Conservation (phyloP, 2,797 vertebrate species). For the Falco columbarius region DNA sequence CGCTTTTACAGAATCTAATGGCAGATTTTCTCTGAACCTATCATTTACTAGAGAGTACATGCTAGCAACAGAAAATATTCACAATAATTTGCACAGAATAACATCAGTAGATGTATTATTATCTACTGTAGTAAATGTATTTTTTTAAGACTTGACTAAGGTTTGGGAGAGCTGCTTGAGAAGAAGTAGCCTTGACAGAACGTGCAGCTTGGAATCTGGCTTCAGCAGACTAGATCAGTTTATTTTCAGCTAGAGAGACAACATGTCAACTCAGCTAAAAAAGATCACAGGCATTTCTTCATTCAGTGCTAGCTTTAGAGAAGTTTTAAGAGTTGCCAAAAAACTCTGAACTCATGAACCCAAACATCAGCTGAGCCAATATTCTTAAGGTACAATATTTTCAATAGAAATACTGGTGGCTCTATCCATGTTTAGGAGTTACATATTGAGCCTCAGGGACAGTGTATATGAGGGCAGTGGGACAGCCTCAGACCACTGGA, state of each 20-base stretch:
- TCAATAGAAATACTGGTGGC: neutral
- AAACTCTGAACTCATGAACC: constrained; percentile 37
- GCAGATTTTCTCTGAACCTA: neutral
- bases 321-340: constrained; percentile 42
- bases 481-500: neutral
- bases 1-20: neutral
- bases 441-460: neutral
- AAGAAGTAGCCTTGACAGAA: constrained; percentile 37
- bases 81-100: neutral
- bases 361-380: constrained; percentile 48
- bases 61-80: neutral
- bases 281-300: constrained; percentile 55
- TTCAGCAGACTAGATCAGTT: constrained; percentile 16
- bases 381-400: constrained; percentile 34
- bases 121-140: neutral
- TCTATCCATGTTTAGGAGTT: neutral
- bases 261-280: constrained; percentile 54
- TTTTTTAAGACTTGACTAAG: neutral
- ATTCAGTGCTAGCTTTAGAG: constrained; percentile 38
- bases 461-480: neutral
- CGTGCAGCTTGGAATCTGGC: constrained; percentile 8
- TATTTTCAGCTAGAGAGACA: constrained; percentile 71
- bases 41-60: neutral
- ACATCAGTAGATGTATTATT: neutral
- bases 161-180: neutral